phyloP scores from a whole-genome alignment of 2,113 vertebrate genomes.

The Noctilio leporinus region DNA sequence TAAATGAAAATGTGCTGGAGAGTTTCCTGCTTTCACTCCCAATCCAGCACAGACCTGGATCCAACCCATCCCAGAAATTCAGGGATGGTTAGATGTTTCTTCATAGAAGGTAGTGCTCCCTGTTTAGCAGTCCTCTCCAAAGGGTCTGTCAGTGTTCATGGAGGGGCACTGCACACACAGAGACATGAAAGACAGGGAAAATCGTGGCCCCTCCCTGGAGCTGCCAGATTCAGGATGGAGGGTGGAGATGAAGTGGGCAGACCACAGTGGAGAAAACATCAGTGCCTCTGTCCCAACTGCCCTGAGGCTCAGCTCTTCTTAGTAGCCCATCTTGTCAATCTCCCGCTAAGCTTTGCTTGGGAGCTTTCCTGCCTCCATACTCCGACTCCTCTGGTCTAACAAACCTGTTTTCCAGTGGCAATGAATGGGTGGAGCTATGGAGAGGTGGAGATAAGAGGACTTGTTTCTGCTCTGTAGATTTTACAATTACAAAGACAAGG shows the following conservation, averaged over 20 bases:
- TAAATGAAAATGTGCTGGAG: not conserved
- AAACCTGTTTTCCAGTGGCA: not conserved
- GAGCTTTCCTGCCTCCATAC: not conserved
- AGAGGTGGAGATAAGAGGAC: not conserved
- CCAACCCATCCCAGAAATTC: not conserved
- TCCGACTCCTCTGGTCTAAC: not conserved
- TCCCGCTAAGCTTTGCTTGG: too few relatives aligned
- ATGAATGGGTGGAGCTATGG: too few relatives aligned
- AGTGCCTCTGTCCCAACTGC: not conserved
- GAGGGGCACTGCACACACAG: not conserved
- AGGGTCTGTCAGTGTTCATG: rapidly evolving
- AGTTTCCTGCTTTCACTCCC: not conserved
- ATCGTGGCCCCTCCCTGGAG: not conserved
- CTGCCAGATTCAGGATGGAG: not conserved
- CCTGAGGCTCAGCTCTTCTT: not conserved
- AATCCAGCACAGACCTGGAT: not conserved
- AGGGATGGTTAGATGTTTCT: not conserved
- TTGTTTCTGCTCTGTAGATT: not conserved
- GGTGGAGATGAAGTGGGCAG: not conserved
- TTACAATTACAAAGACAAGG: not conserved
- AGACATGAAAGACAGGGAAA: not conserved
- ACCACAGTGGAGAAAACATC: not conserved
- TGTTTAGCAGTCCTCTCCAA: not conserved
- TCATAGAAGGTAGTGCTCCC: not conserved
- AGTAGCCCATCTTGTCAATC: not conserved